These are phyloP conservation scores for Drosophila truncata DNA, from an alignment of 1,140 invertebrate genomes.

Conservation along the genomic window DNA sequence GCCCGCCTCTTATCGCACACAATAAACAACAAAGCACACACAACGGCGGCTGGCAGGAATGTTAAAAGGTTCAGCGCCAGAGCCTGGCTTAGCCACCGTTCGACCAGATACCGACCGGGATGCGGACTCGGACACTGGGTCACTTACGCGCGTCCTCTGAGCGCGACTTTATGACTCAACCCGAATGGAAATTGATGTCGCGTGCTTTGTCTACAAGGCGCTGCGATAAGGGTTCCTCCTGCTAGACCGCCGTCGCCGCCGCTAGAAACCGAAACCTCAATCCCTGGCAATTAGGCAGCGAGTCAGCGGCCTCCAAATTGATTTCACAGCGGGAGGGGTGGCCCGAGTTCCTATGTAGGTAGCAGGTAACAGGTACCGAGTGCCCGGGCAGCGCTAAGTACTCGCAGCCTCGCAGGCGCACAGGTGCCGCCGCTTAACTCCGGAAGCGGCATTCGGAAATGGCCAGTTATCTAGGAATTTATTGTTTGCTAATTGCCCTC, in stretches of 20 bases:
- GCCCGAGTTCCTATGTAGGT: background rate
- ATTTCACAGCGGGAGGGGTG: conserved; percentile 75
- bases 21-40: conserved; percentile 79
- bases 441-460: conserved; percentile 85
- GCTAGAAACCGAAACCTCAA: conserved; percentile 26
- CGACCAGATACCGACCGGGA: conserved; percentile 12
- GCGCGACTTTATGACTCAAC: conserved; percentile 79
- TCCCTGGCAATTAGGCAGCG: conserved; percentile 70
- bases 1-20: conserved; percentile 74
- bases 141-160: conserved; percentile 70
- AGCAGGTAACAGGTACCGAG: conserved; percentile 34
- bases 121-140: conserved; percentile 62
- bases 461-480: conserved; percentile 80
- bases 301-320: conserved; percentile 74
- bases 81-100: conserved; percentile 25
- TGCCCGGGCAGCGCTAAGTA: conserved; percentile 40
- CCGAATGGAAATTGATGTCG: conserved; percentile 75
- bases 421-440: conserved; percentile 61
- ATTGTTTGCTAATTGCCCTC: conserved; percentile 76
- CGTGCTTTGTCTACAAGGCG: conserved; percentile 70
- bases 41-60: conserved; percentile 78
- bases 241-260: conserved; percentile 29
- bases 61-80: conserved; percentile 84
- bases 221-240: conserved; percentile 64
- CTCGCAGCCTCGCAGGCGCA: conserved; percentile 29